Conservation (phyloP, 2,797 vertebrate species). For the Danionella dracula region DNA sequence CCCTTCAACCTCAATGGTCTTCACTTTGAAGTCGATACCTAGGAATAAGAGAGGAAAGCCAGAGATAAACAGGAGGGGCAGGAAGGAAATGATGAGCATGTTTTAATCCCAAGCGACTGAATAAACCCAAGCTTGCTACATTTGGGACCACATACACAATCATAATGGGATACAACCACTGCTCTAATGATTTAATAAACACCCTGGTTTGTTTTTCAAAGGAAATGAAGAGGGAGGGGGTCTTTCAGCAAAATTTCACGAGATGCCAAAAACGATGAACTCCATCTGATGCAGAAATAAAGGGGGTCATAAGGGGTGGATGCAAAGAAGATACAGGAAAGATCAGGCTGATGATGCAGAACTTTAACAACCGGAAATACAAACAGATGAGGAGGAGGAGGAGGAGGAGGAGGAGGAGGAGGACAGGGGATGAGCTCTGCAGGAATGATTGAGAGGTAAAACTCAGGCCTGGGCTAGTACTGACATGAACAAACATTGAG, state of each 20-base stretch:
- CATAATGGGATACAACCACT: not conserved
- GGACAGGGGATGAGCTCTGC: not conserved
- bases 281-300: slow-evolving; percentile 52
- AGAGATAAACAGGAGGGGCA: not conserved
- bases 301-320: slow-evolving; percentile 10
- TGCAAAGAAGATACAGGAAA: slow-evolving; percentile 24
- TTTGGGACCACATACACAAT: not conserved
- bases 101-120: slow-evolving; percentile 35
- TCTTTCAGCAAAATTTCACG: slow-evolving; percentile 41
- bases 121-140: slow-evolving; percentile 12
- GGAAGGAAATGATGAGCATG: slow-evolving; percentile 28
- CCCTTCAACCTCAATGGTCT: slow-evolving; percentile 87
- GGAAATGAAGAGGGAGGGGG: slow-evolving; percentile 33
- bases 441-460: not conserved
- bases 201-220: not conserved
- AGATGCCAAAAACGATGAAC: slow-evolving; percentile 50
- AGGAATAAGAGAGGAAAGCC: not conserved
- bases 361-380: slow-evolving; percentile 15
- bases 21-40: slow-evolving; percentile 96
- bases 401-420: not conserved
- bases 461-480: slow-evolving; percentile 42
- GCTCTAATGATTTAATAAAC: slow-evolving; percentile 3
- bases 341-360: slow-evolving; percentile 21
- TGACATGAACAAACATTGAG: slow-evolving; percentile 54
- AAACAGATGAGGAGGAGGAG: not conserved